Evolutionary conservation across 2,113 vertebrate genomes (phyloP).

Genomic region (Charina bottae): DNA sequence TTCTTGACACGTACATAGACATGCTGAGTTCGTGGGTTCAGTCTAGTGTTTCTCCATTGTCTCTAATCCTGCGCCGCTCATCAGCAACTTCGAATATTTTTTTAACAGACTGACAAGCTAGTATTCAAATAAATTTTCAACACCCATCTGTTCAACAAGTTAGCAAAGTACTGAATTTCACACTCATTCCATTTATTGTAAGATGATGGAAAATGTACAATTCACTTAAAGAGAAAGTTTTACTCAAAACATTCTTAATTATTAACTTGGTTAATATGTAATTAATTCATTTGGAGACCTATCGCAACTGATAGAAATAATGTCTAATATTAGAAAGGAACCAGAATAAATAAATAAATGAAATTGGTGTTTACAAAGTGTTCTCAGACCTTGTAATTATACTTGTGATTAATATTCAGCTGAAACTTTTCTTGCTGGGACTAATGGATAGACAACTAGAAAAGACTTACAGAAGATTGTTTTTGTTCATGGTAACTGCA

Average conservation of each 20-base stretch:
- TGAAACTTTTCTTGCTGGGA: background rate
- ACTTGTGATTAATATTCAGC: background rate
- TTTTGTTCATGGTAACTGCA: background rate
- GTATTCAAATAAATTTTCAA: background rate
- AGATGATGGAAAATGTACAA: background rate
- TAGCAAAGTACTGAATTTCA: background rate
- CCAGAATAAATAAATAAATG: background rate
- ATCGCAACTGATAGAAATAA: background rate
- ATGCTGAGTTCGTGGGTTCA: too few species aligned
- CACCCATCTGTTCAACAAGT: background rate
- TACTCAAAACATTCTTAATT: background rate
- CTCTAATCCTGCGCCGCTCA: too few species aligned
- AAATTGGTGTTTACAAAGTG: background rate
- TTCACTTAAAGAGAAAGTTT: background rate
- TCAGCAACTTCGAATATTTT: background rate
- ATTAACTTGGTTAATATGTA: background rate
- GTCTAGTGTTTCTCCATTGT: too few species aligned
- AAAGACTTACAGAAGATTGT: background rate
- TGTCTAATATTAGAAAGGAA: background rate
- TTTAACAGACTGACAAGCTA: background rate
- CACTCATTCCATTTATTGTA: background rate
- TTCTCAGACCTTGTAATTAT: conserved; percentile 2
- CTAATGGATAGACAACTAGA: background rate
- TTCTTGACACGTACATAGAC: too few species aligned
- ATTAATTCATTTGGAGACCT: background rate